Conservation (phyloP, 2,888 invertebrate species). For the Trissolcus japonicus region DNA sequence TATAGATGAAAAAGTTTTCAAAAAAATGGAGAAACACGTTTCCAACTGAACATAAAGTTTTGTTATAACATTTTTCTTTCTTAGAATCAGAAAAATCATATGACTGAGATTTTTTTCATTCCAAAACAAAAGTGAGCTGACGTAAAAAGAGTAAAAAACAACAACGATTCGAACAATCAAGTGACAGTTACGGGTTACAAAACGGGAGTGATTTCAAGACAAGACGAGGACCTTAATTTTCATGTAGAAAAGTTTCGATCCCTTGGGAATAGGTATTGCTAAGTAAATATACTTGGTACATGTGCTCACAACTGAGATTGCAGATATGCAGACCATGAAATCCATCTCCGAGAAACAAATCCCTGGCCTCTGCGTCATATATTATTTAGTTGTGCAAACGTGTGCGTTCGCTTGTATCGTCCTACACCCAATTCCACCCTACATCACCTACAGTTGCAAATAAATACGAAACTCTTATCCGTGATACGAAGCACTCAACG, state of each 20-base stretch:
- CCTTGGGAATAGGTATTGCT: constrained; percentile 39
- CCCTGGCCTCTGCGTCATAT: constrained; percentile 41
- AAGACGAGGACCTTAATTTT: constrained; percentile 46
- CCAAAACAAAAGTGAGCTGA: constrained; percentile 9
- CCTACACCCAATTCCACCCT: constrained; percentile 18
- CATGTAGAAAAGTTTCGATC: constrained; percentile 47
- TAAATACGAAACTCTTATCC: constrained; percentile 41
- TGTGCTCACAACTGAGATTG: constrained; percentile 64
- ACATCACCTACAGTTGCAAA: constrained; percentile 29
- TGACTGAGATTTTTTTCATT: no score
- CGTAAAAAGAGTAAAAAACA: constrained; percentile 25
- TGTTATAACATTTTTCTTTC: no score
- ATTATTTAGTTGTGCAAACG: constrained; percentile 52
- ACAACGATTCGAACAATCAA: constrained; percentile 33
- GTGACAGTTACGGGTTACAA: constrained; percentile 22
- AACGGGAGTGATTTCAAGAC: constrained; percentile 27
- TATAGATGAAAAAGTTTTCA: neutral
- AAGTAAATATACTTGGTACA: constrained; percentile 58
- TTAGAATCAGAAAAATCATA: no score
- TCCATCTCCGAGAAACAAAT: constrained; percentile 53
- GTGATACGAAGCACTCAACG: constrained; percentile 27
- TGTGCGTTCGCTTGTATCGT: constrained; percentile 30
- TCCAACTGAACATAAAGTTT: no score
- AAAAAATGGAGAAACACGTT: neutral
- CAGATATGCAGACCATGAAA: constrained; percentile 67